Percentiles rank a stretch among this genome's conserved stretches.
Evolutionary conservation across 92 coral and sea anemone genomes (phyloP).

Genomic region (Blastomussa wellsi): DNA sequence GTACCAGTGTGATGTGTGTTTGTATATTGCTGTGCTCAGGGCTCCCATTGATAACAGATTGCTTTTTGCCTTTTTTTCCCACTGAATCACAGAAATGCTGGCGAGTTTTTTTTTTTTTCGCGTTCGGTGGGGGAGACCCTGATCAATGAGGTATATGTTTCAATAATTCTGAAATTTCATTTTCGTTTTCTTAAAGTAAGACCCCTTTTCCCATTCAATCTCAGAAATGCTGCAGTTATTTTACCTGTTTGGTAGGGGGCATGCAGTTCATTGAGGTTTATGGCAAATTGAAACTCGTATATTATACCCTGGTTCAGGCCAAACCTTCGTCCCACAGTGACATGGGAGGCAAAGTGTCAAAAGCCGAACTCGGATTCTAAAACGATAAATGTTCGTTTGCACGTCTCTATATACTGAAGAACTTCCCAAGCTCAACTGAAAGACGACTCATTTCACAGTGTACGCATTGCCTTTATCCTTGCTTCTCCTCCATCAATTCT

Average conservation of each 20-base stretch:
- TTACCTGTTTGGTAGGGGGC: neutral
- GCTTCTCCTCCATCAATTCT: neutral
- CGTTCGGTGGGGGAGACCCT: neutral
- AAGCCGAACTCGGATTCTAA: neutral
- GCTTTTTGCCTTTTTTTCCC: too few species aligned
- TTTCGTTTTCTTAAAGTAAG: too few species aligned
- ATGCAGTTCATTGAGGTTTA: neutral
- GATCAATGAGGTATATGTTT: neutral
- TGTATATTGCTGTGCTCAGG: too few species aligned
- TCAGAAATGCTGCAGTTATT: too few species aligned
- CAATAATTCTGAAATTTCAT: too few species aligned
- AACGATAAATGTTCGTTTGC: neutral
- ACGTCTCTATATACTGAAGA: neutral
- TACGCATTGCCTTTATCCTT: neutral
- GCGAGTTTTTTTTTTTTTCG: neutral
- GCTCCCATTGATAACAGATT: too few species aligned
- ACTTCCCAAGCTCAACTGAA: neutral
- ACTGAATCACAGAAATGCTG: too few species aligned
- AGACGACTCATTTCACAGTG: neutral
- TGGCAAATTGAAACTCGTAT: neutral
- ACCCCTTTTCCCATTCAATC: too few species aligned
- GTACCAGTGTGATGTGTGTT: too few species aligned
- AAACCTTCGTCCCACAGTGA: neutral
- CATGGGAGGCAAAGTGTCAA: neutral
- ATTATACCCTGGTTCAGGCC: too few species aligned